These are phyloP conservation scores for Drosophila kambysellisi DNA, from an alignment of 2,888 invertebrate species.

Conservation along the genomic window DNA sequence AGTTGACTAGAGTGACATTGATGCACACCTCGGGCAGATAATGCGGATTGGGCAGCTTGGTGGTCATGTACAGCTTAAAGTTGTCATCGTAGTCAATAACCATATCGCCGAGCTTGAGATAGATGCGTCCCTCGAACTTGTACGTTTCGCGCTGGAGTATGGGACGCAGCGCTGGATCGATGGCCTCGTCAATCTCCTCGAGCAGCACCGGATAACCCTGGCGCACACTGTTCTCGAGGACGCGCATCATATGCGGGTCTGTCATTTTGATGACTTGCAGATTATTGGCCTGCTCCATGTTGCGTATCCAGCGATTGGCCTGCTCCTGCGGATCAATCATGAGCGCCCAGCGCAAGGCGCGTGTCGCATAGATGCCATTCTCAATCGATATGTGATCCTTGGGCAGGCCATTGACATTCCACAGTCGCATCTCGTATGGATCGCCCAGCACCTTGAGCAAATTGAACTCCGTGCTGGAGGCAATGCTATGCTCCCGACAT, in stretches of 20 bases:
- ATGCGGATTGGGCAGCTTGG: constrained; percentile 96
- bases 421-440: constrained; percentile 93
- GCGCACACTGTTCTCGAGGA: constrained; percentile 91
- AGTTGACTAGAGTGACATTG: constrained; percentile 96
- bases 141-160: constrained; percentile 92
- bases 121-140: constrained; percentile 90
- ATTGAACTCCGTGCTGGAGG: constrained; percentile 90
- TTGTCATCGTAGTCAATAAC: constrained; percentile 95
- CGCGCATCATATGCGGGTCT: constrained; percentile 90
- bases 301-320: constrained; percentile 96
- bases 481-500: constrained; percentile 89
- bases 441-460: constrained; percentile 91
- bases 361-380: constrained; percentile 95
- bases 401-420: constrained; percentile 96
- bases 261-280: constrained; percentile 92
- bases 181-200: constrained; percentile 94
- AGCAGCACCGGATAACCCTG: constrained; percentile 94
- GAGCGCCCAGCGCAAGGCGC: constrained; percentile 93
- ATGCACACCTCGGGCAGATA: constrained; percentile 97
- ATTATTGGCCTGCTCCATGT: constrained; percentile 92
- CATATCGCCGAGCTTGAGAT: constrained; percentile 94
- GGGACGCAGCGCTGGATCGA: constrained; percentile 95
- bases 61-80: constrained; percentile 95
- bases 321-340: constrained; percentile 98
- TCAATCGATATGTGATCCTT: constrained; percentile 95